These are phyloP conservation scores for Brevimyrus niger DNA, from an alignment of 2,113 vertebrate genomes.

Conservation along the genomic window DNA sequence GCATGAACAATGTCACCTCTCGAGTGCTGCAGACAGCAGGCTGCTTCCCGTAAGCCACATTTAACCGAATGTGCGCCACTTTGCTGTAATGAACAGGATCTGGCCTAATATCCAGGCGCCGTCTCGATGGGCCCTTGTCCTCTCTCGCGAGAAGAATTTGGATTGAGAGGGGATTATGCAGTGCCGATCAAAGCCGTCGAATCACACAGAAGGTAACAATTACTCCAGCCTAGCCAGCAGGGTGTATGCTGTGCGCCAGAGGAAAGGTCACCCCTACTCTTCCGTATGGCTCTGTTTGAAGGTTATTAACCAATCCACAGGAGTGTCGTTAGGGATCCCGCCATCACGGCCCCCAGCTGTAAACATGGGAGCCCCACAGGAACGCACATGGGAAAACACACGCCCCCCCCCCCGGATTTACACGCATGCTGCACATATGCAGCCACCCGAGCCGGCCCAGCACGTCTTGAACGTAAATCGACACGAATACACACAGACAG, in stretches of 20 bases:
- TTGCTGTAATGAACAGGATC: background rate
- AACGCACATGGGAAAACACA: background rate
- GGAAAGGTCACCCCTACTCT: background rate
- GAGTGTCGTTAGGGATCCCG: background rate
- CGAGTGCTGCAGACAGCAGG: too few relatives aligned
- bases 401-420: background rate
- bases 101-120: background rate
- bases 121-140: background rate
- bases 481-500: background rate
- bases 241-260: background rate
- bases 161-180: conserved; percentile 34
- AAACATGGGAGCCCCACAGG: background rate
- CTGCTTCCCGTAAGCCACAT: background rate
- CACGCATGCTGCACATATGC: background rate
- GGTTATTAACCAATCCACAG: background rate
- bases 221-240: conserved; percentile 31
- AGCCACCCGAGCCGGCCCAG: background rate
- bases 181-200: conserved; percentile 45
- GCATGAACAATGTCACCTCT: background rate
- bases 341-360: background rate
- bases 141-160: background rate
- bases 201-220: conserved; percentile 49
- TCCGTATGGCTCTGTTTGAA: background rate
- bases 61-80: background rate
- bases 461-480: background rate